Evolutionary conservation across 1,140 invertebrate species (phyloP).

Genomic region (Bombus haemorrhoidalis): DNA sequence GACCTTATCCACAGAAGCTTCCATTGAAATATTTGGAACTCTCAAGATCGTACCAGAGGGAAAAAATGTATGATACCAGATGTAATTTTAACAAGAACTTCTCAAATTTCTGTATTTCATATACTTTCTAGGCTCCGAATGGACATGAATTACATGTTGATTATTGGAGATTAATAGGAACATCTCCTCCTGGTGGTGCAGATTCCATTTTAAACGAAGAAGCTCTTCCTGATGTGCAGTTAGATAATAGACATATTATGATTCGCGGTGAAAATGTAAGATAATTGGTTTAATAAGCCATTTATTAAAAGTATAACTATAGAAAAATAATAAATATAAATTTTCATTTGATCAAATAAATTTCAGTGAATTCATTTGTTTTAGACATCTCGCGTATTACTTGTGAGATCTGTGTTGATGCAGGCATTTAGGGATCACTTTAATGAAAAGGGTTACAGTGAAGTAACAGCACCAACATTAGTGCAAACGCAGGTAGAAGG

Average conservation of each 20-base stretch:
- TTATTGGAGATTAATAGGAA: conserved; percentile 96
- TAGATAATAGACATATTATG: conserved; percentile 99
- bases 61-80: conserved; percentile 87
- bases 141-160: conserved; percentile 97
- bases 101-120: not conserved
- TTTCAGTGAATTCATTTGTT: conserved; percentile 63
- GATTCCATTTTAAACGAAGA: conserved; percentile 99
- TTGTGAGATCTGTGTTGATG: conserved; percentile 93
- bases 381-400: conserved; percentile 94
- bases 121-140: conserved; percentile 91
- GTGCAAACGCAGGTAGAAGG: conserved; percentile 99
- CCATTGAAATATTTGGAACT: conserved; percentile 93
- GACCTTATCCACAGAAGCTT: conserved; percentile 94
- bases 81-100: not conserved
- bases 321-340: not conserved
- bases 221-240: conserved; percentile 96
- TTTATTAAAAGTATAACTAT: not conserved
- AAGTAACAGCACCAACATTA: conserved; percentile 98
- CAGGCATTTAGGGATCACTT: conserved; percentile 98
- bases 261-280: conserved; percentile 97
- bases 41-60: conserved; percentile 94
- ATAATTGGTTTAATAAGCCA: conserved; percentile 35
- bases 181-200: conserved; percentile 97
- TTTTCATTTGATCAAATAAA: not conserved
- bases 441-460: conserved; percentile 91